phyloP scores from a whole-genome alignment of 2,888 invertebrate genomes.

The Nudaria mundana region DNA sequence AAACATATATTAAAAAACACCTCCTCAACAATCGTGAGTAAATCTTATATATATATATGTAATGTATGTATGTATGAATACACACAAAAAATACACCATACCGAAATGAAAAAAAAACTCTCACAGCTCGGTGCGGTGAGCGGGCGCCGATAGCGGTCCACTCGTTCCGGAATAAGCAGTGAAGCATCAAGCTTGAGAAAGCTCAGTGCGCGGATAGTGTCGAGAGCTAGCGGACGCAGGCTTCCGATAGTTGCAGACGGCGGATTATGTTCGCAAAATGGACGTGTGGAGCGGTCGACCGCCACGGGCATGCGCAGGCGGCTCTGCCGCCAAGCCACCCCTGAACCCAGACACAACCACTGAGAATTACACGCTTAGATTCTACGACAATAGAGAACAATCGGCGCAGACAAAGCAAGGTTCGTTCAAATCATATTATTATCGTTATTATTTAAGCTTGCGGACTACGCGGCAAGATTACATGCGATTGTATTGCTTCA shows the following conservation, averaged over 20 bases:
- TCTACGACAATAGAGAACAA: conserved; percentile 86
- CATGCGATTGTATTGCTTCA: too few relatives aligned
- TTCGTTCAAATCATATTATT: conserved; percentile 41
- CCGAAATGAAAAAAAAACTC: conserved; percentile 44
- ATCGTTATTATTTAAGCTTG: too few relatives aligned
- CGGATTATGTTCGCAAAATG: conserved; percentile 79
- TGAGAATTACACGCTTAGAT: conserved; percentile 89
- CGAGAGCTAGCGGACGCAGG: conserved; percentile 68
- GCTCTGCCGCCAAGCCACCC: conserved; percentile 65
- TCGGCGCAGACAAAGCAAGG: conserved; percentile 65
- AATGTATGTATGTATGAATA: conserved; percentile 24
- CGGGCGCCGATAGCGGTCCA: conserved; percentile 36
- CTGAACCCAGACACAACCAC: conserved; percentile 86
- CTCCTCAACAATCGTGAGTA: conserved; percentile 17
- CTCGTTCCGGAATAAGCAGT: conserved; percentile 32
- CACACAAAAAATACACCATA: conserved; percentile 28
- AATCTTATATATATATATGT: conserved; percentile 27
- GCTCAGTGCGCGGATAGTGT: conserved; percentile 66
- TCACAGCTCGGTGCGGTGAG: conserved; percentile 42
- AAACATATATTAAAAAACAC: conserved; percentile 10
- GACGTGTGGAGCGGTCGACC: conserved; percentile 87
- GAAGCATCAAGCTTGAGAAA: conserved; percentile 47
- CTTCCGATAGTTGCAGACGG: conserved; percentile 39
- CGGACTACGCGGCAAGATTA: not conserved
- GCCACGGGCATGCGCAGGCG: conserved; percentile 83